Evolutionary conservation across 2,888 invertebrate species (phyloP), one percentile per base, ranked within the genome.

Genomic region (Lymantria monacha): DNA sequence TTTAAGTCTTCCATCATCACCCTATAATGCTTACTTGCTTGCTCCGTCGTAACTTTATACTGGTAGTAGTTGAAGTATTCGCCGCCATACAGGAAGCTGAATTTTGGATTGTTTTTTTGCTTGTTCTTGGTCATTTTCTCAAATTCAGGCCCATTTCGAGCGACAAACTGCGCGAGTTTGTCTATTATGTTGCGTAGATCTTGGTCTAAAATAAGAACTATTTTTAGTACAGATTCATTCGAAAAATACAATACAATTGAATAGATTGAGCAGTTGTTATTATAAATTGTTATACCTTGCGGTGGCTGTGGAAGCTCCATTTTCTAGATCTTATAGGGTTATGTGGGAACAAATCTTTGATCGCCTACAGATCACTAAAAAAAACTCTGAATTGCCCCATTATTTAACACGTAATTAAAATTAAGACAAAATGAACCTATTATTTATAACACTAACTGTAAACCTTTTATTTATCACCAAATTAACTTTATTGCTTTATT

Each of bases 91-190:
- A 99, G 93, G 92, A 99, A 99, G 74, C 96, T 95, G 92, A 99
- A 99, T 85, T 98, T 98, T 3, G 98, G 97, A 88, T 99, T 99
- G 81, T 97, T 97, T 87, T 97, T 97, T 89, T 99, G 99, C 90
- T 99, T 99, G 79, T 97, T 97, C 93, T 99, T 99, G 56, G 99
- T 99, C 96, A 99, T 99, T 90, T 97, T 96, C 92, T 99, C 99
- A 90, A 99, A 99, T 83, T 99, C 99, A n/a, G 98, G 98, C 48
- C 99, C 99, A 95, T 99, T 99, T 88, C 98, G 92, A 54, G 99
- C 99, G 65, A 99, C 99, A 93, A 99, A 99, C 87, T 98, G 98
- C 11, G 99, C 99, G 72, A 99, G 93, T 92, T 99, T 99, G 92
- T 99, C 99, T 76, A 99, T 99, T 78, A 99, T 98, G 92, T 98